These are phyloP conservation scores for Tanypteryx hageni DNA, from an alignment of 2,888 invertebrate species.

Conservation along the genomic window DNA sequence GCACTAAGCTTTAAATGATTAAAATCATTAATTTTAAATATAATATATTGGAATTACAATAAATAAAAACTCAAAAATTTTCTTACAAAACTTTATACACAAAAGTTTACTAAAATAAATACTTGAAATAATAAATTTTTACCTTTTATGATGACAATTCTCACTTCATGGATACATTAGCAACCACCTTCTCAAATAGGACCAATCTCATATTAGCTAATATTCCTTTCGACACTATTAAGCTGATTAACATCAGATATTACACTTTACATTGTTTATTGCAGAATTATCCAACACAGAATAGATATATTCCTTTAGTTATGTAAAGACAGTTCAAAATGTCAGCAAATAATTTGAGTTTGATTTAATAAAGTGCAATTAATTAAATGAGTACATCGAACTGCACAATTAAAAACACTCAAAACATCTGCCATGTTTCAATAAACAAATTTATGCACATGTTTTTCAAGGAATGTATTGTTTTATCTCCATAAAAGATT, in stretches of 20 bases:
- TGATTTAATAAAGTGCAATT: too few species aligned
- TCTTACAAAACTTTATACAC: not conserved
- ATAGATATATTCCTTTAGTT: not conserved
- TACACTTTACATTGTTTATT: conserved; percentile 12
- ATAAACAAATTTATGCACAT: too few species aligned
- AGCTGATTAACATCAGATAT: not conserved
- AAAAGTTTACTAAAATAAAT: not conserved
- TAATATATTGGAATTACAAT: not conserved
- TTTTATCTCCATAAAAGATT: too few species aligned
- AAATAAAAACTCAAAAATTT: not conserved
- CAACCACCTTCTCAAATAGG: conserved; percentile 43
- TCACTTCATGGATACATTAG: conserved; percentile 37
- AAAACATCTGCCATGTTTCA: too few species aligned
- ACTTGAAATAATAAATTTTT: not conserved
- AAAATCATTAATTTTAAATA: too few species aligned
- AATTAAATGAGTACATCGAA: too few species aligned
- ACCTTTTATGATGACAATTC: conserved; percentile 52
- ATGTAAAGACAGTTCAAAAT: too few species aligned
- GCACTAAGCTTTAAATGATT: too few species aligned
- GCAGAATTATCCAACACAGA: not conserved
- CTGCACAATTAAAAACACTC: too few species aligned
- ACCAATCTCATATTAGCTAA: conserved; percentile 53
- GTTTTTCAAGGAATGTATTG: too few species aligned
- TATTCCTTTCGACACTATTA: not conserved
- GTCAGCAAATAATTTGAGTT: too few species aligned